Evolutionary conservation across 2,888 invertebrate species (phyloP), one percentile per base, ranked within the genome.

Genomic region (Geophilus truncorum): DNA sequence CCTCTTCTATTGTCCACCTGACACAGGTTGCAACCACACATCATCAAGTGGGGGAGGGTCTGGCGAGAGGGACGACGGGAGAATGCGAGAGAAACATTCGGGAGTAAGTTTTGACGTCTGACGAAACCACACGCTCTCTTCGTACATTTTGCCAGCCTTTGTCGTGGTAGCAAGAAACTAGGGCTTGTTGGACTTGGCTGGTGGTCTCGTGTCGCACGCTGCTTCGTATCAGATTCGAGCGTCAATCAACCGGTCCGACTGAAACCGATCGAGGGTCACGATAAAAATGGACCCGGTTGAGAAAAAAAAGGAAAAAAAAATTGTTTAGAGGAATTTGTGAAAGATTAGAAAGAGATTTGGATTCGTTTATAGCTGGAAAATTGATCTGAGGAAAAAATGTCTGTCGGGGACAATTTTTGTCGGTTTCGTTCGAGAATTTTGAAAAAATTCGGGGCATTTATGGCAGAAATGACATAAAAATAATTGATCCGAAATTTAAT

Each of bases 181-280:
- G 51, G 18, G 4, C 28, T 12, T 28, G 70, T 28, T 70, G 28
- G 25, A 70, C 70, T 70, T 28, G 70, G 70, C 70, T 28, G 70
- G 70, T 70, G 70, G 70, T 70, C 70, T 70, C 70, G 70, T 70
- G 70, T 70, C 70, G 70, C 70, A 70, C 70, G 70, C 70, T 70
- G 70, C 70, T 70, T n/a, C 70, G 25, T 70, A 70, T 70, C 70
- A 70, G 70, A 70, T 70, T 25, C 70, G 70, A 70, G 70, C 70
- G 70, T 70, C 70, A 70, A 70, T 70, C 70, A 70, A 70, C 25
- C 18, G 70, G 70, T 28, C 25, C 70, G 70, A 28, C 25, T 70
- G 70, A 28, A 25, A 70, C 70, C 70, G 70, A 70, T 70, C 70
- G 10, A 70, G 25, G 70, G 4, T 1, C 15, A 12, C 15, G 70